A percentile compares a stretch with the other conserved stretches of the same genome.
Conservation (phyloP, 2,797 vertebrate species). For the Tachyglossus aculeatus region DNA sequence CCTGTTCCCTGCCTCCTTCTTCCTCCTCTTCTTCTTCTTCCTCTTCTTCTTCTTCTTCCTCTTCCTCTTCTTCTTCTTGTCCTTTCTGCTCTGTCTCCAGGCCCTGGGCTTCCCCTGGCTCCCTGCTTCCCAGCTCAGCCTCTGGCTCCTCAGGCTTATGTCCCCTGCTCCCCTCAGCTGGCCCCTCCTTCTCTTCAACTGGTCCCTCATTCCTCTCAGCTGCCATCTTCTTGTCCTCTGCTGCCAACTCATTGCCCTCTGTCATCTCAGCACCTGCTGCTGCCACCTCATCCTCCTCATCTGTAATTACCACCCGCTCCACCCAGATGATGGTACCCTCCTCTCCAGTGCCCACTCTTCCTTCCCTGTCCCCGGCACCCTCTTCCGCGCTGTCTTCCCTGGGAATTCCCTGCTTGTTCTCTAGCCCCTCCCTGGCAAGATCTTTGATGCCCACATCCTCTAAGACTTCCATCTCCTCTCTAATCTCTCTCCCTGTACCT, state of each 20-base stretch:
- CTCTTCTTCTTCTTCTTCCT: not conserved
- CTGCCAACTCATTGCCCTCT: conserved; percentile 8
- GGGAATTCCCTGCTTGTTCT: not conserved
- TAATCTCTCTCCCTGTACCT: accelerated
- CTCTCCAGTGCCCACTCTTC: not conserved
- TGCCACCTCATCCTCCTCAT: conserved; percentile 65
- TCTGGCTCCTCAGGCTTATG: conserved; percentile 39
- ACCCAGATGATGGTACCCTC: conserved; percentile 61
- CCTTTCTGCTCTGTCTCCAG: not conserved
- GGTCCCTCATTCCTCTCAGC: conserved; percentile 10
- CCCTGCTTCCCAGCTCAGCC: not conserved
- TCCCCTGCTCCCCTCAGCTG: conserved; percentile 40
- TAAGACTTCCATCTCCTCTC: accelerated
- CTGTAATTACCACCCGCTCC: conserved; percentile 48
- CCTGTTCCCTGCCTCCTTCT: not conserved
- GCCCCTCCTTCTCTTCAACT: conserved; percentile 35
- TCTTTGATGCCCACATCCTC: too few species aligned
- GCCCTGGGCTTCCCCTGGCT: not conserved
- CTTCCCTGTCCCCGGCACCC: not conserved
- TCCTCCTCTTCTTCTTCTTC: not conserved
- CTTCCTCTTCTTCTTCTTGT: not conserved
- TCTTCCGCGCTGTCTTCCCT: not conserved
- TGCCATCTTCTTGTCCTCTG: not conserved
- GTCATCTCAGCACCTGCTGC: conserved; percentile 39
- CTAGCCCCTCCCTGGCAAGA: too few species aligned